These are phyloP conservation scores for Lasioglossum vierecki DNA, from an alignment of 2,888 invertebrate genomes.

Conservation along the genomic window DNA sequence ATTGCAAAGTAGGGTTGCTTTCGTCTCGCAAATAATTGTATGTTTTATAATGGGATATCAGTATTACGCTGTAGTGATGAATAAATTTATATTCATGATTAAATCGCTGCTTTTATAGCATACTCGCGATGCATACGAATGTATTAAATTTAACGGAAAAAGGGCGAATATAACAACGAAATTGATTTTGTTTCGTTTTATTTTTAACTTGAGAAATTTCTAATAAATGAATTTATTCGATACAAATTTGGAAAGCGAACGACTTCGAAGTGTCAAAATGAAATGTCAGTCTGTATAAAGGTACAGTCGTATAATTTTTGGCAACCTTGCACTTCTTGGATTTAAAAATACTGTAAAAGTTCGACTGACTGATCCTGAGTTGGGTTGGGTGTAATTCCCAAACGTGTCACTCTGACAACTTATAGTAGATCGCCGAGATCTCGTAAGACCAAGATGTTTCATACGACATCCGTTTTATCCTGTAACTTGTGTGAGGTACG, in stretches of 20 bases:
- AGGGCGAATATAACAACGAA: neutral
- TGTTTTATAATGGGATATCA: neutral
- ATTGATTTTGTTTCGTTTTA: neutral
- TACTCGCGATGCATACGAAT: neutral
- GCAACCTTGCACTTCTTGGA: neutral
- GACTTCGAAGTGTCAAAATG: neutral
- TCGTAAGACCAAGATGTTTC: neutral
- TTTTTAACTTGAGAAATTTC: neutral
- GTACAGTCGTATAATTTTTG: neutral
- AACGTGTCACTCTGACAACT: neutral
- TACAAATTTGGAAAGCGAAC: neutral
- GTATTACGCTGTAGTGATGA: neutral
- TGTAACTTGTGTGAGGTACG: neutral
- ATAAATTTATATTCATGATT: constrained; percentile 5
- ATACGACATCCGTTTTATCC: constrained; percentile 2
- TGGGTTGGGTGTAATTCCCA: neutral
- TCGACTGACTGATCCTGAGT: neutral
- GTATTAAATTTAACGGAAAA: neutral
- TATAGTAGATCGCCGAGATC: neutral
- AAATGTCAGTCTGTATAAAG: neutral
- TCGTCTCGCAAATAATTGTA: neutral
- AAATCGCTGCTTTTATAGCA: neutral
- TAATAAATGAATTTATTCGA: neutral
- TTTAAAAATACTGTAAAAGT: neutral
- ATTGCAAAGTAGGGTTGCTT: constrained; percentile 12